Conservation (phyloP, 1,140 invertebrate species). For the Galleria mellonella region DNA sequence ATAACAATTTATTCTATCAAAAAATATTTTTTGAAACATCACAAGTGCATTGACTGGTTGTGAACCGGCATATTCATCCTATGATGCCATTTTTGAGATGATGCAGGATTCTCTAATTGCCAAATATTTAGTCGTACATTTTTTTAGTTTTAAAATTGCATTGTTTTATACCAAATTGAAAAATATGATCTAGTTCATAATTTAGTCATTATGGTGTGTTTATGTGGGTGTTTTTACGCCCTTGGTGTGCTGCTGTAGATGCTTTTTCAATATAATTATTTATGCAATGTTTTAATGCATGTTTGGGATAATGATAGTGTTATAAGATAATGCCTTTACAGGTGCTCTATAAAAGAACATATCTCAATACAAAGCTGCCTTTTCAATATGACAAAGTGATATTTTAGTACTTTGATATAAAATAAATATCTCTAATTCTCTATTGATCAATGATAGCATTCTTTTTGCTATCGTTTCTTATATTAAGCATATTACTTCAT, state of each 20-base stretch:
- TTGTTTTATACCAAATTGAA: slow-evolving; percentile 68
- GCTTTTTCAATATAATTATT: slow-evolving; percentile 58
- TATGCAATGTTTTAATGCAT: slow-evolving; percentile 54
- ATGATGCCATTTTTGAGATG: slow-evolving; percentile 32
- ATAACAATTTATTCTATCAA: no score
- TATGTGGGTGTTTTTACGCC: slow-evolving; percentile 51
- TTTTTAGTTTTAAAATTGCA: slow-evolving; percentile 49
- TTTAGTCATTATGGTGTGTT: slow-evolving; percentile 69
- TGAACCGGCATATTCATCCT: no score
- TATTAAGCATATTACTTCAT: neutral
- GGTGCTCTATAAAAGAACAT: slow-evolving; percentile 66
- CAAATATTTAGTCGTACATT: slow-evolving; percentile 66
- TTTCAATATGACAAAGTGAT: slow-evolving; percentile 70
- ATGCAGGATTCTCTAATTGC: slow-evolving; percentile 67
- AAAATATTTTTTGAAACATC: no score
- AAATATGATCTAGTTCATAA: slow-evolving; percentile 66
- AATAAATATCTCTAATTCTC: slow-evolving; percentile 55
- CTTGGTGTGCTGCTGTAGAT: slow-evolving; percentile 63
- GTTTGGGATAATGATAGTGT: slow-evolving; percentile 50
- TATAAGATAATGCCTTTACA: slow-evolving; percentile 52
- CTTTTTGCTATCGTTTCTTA: slow-evolving; percentile 39
- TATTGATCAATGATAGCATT: slow-evolving; percentile 52
- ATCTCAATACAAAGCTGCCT: slow-evolving; percentile 74
- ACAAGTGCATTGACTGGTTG: no score
- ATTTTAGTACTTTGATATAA: slow-evolving; percentile 54